Percentiles rank a stretch among this genome's conserved stretches.
Conservation (phyloP, 2,888 invertebrate species). For the Euclidia mi region DNA sequence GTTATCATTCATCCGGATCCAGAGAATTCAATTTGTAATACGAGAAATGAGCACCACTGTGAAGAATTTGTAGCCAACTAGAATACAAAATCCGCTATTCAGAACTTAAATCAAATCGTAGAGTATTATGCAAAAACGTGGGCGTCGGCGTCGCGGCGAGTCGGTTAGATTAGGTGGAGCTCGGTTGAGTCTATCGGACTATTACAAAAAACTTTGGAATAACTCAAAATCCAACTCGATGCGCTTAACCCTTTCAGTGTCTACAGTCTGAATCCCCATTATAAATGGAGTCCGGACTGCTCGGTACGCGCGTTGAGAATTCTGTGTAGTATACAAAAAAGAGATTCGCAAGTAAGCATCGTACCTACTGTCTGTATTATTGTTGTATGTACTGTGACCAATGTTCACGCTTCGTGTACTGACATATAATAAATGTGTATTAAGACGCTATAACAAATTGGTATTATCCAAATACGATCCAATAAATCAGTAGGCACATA, state of each 20-base stretch:
- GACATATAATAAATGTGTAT: no score
- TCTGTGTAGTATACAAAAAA: conserved; percentile 21
- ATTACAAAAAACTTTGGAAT: conserved; percentile 27
- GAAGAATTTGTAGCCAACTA: background rate
- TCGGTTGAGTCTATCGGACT: conserved; percentile 16
- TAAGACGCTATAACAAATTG: no score
- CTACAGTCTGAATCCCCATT: conserved; percentile 34
- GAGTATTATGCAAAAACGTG: conserved; percentile 9
- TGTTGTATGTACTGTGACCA: no score
- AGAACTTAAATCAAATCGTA: conserved; percentile 9
- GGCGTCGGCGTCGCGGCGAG: background rate
- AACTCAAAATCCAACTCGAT: conserved; percentile 39
- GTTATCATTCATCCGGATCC: background rate
- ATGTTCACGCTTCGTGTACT: no score
- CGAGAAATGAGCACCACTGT: background rate
- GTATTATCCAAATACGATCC: no score
- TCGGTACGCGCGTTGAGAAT: conserved; percentile 16
- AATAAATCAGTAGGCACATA: no score
- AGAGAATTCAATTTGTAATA: background rate
- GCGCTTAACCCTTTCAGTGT: conserved; percentile 32
- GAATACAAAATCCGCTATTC: conserved; percentile 6
- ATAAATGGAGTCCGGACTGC: conserved; percentile 32
- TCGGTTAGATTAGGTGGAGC: conserved; percentile 14
- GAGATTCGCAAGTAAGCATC: no score
- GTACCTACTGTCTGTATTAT: conserved; percentile 9